Evolutionary conservation across 2,113 vertebrate genomes (phyloP).

Genomic region (Microcebus tavaratra): DNA sequence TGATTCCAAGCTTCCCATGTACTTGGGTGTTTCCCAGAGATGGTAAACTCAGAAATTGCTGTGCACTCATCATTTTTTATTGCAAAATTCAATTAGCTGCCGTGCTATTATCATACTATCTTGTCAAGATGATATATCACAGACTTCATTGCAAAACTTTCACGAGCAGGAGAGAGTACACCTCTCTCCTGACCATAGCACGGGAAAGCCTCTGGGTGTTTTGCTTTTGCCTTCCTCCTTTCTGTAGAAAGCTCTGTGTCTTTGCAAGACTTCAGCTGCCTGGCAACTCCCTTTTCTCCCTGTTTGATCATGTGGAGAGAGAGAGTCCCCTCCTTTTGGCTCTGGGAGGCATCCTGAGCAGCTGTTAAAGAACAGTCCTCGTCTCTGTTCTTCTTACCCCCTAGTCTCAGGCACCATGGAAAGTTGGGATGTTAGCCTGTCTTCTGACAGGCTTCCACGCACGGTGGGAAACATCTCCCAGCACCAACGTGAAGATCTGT

Average conservation of each 20-base stretch:
- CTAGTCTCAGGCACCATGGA: background rate
- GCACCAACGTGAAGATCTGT: background rate
- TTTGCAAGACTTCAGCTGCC: background rate
- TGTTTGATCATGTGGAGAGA: background rate
- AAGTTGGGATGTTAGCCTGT: constrained; percentile 1
- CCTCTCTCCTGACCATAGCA: constrained; percentile 34
- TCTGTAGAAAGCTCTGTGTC: background rate
- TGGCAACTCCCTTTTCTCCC: constrained; percentile 47
- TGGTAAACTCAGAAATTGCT: constrained; percentile 71
- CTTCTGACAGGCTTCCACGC: background rate
- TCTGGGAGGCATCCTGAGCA: background rate
- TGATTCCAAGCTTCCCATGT: constrained; percentile 49
- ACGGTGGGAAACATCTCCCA: background rate
- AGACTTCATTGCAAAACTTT: constrained; percentile 77
- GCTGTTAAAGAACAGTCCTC: background rate
- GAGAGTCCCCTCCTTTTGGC: background rate
- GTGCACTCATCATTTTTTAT: constrained; percentile 76
- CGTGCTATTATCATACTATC: constrained; percentile 67
- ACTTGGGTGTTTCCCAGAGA: constrained; percentile 74
- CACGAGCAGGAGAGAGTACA: constrained; percentile 63
- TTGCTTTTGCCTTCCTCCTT: constrained; percentile 49
- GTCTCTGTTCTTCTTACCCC: background rate
- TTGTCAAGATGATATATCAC: constrained; percentile 78
- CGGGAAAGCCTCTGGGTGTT: constrained; percentile 52
- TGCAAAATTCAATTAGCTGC: constrained; percentile 79